Evolutionary conservation across 2,797 vertebrate genomes (phyloP).

Genomic region (Chaunax sp.): DNA sequence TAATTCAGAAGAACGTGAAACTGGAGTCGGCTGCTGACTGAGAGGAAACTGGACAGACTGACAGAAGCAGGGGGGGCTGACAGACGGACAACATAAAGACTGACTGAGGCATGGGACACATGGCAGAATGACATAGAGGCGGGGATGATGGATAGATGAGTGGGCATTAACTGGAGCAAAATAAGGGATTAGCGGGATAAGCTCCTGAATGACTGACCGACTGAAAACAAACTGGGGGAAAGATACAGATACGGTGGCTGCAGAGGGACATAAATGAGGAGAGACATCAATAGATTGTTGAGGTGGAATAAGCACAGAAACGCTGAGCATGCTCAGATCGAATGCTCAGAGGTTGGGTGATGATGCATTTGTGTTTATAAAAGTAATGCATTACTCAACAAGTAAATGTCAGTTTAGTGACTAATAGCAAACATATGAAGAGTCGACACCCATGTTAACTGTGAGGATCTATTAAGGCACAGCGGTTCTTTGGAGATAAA

Average conservation of each 20-base stretch:
- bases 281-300: conserved; percentile 39
- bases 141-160: conserved; percentile 55
- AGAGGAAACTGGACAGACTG: conserved; percentile 62
- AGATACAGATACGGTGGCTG: conserved; percentile 56
- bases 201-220: conserved; percentile 48
- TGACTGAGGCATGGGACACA: conserved; percentile 24
- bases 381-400: not conserved
- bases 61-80: conserved; percentile 41
- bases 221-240: conserved; percentile 50
- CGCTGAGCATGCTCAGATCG: not conserved
- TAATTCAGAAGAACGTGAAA: conserved; percentile 79
- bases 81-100: conserved; percentile 32
- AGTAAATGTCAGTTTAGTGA: not conserved
- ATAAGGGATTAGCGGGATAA: conserved; percentile 68
- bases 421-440: not conserved
- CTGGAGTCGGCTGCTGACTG: conserved; percentile 71
- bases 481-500: not conserved
- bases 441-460: not conserved
- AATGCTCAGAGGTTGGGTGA: not conserved
- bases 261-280: conserved; percentile 44
- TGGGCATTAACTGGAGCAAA: conserved; percentile 61
- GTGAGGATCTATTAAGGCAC: too few species aligned
- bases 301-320: conserved; percentile 9
- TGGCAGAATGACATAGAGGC: conserved; percentile 26
- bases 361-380: too few species aligned